A percentile compares a stretch with the other conserved stretches of the same genome.
These are phyloP conservation scores for Rhinogobius similis DNA, from an alignment of 2,113 vertebrate genomes.

Conservation along the genomic window DNA sequence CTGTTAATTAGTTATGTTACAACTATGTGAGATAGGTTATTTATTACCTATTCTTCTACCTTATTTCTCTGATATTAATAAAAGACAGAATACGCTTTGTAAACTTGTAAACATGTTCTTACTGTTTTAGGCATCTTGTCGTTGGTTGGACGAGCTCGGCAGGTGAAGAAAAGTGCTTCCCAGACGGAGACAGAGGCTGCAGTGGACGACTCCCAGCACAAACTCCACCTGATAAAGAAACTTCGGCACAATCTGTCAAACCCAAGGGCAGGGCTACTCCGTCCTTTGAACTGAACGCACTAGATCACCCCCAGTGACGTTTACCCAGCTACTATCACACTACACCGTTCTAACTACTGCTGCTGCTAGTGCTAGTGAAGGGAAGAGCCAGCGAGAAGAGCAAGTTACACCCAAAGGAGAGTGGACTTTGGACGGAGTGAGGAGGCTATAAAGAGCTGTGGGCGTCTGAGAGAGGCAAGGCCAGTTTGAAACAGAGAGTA, in stretches of 20 bases:
- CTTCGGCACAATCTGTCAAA: constrained; percentile 32
- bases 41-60: not conserved
- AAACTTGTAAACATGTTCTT: constrained; percentile 46
- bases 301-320: constrained; percentile 33
- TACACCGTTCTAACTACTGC: constrained; percentile 1
- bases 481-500: constrained; percentile 13
- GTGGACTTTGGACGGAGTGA: constrained; percentile 70
- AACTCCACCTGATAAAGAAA: constrained; percentile 62
- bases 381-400: not conserved
- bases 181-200: constrained; percentile 45
- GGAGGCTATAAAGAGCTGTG: constrained; percentile 12
- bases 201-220: constrained; percentile 52
- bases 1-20: not conserved
- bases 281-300: constrained; percentile 69
- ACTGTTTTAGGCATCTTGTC: constrained; percentile 88
- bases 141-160: constrained; percentile 27
- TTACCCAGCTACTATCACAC: constrained; percentile 20
- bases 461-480: constrained; percentile 22
- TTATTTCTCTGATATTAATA: not conserved
- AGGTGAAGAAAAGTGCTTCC: constrained; percentile 47
- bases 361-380: not conserved
- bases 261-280: constrained; percentile 60
- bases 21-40: not conserved
- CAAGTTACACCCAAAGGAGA: constrained; percentile 54
- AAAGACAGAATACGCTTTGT: not conserved